Evolutionary conservation across 2,113 vertebrate species (phyloP).

Genomic region (Piprites chloris): DNA sequence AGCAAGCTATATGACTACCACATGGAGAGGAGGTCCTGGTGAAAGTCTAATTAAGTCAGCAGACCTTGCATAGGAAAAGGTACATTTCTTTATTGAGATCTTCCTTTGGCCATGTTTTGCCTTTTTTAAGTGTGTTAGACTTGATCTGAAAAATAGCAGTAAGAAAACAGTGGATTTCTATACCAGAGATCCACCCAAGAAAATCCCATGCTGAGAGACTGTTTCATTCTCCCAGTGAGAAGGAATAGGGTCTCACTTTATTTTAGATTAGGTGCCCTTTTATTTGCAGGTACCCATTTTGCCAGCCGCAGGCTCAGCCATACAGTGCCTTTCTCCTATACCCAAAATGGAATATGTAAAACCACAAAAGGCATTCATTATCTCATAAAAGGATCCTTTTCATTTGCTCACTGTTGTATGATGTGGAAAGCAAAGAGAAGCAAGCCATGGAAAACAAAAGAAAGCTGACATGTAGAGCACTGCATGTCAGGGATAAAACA

Average conservation of each 20-base stretch:
- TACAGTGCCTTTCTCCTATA: neutral
- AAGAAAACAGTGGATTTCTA: neutral
- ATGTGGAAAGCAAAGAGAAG: slow-evolving; percentile 33
- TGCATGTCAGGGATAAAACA: slow-evolving; percentile 19
- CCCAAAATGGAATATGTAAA: neutral
- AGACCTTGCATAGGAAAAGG: neutral
- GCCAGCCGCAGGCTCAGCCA: neutral
- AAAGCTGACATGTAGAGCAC: slow-evolving; percentile 13
- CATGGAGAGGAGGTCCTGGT: neutral
- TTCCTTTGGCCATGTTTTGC: neutral
- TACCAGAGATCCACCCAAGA: neutral
- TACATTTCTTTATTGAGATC: neutral
- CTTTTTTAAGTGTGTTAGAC: neutral
- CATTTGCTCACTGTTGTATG: neutral
- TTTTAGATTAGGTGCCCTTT: neutral
- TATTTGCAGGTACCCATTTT: neutral
- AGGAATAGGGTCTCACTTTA: neutral
- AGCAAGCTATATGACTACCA: accelerated
- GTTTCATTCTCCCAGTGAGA: neutral
- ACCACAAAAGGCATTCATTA: neutral
- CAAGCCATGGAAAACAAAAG: slow-evolving; percentile 53
- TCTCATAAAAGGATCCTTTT: slow-evolving; percentile 14
- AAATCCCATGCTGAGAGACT: neutral
- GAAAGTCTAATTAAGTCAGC: neutral
- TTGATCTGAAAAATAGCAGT: neutral